phyloP scores from a whole-genome alignment of 2,888 invertebrate species.

The Dermolepida albohirtum region DNA sequence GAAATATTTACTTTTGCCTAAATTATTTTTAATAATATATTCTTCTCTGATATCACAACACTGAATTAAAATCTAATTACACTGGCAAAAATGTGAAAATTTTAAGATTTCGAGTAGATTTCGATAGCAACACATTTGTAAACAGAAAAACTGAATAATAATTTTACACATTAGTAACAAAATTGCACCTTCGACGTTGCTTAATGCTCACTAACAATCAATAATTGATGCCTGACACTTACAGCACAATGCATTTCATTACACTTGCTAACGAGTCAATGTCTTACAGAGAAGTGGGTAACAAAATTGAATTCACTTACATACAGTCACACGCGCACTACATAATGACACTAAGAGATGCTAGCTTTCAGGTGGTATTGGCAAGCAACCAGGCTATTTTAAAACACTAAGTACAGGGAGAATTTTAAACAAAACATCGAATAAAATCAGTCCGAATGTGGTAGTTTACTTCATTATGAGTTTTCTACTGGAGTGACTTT shows the following conservation, averaged over 20 bases:
- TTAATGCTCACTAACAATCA: too few species aligned
- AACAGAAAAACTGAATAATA: too few species aligned
- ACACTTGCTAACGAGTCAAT: conserved; percentile 4
- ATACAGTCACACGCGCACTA: conserved; percentile 35
- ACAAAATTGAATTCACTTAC: conserved; percentile 8
- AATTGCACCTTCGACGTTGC: too few species aligned
- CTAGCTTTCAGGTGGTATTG: conserved; percentile 54
- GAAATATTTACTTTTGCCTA: too few species aligned
- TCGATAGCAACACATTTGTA: too few species aligned
- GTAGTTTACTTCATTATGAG: conserved; percentile 1
- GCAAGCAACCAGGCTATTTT: conserved; percentile 57
- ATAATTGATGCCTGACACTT: conserved; percentile 3
- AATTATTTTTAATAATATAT: too few species aligned
- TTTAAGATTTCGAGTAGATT: too few species aligned
- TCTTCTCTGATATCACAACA: too few species aligned
- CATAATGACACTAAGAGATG: conserved; percentile 42
- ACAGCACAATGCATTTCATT: conserved; percentile 34
- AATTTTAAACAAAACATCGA: conserved; percentile 37
- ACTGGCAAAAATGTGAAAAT: too few species aligned
- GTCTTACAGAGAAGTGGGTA: neutral
- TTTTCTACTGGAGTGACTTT: too few species aligned
- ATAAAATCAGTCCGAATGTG: conserved; percentile 30
- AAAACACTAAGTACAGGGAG: conserved; percentile 41
- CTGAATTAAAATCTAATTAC: too few species aligned
- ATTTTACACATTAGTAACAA: too few species aligned